Evolutionary conservation across 2,113 vertebrate species (phyloP).

Genomic region (Holacanthus passer): DNA sequence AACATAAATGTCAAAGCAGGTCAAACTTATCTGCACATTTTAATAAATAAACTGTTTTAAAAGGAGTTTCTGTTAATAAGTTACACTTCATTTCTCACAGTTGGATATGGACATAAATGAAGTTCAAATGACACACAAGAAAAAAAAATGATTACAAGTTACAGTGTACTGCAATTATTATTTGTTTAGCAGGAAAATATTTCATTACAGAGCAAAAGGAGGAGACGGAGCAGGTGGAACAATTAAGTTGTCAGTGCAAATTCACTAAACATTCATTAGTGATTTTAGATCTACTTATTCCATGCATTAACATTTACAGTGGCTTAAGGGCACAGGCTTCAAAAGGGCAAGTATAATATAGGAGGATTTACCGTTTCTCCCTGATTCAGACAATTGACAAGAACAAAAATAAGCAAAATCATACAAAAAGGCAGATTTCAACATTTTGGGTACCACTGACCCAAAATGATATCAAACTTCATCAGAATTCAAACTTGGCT

Average conservation of each 20-base stretch:
- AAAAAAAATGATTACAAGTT: constrained; percentile 14
- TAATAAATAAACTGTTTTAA: constrained; percentile 72
- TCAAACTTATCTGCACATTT: constrained; percentile 57
- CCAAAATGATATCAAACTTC: background rate
- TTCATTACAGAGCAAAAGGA: constrained; percentile 9
- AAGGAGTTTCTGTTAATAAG: constrained; percentile 44
- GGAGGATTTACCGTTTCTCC: background rate
- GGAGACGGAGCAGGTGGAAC: background rate
- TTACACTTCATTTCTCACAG: constrained; percentile 41
- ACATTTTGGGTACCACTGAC: background rate
- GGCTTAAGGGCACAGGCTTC: constrained; percentile 18
- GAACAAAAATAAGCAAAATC: background rate
- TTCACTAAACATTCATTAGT: constrained; percentile 3
- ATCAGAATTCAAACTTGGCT: background rate
- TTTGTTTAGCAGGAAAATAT: constrained; percentile 34
- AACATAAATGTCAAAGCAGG: constrained; percentile 38
- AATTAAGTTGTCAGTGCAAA: constrained; percentile 37
- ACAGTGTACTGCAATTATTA: constrained; percentile 28
- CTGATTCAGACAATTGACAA: constrained; percentile 13
- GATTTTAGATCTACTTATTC: constrained; percentile 35
- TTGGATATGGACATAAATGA: constrained; percentile 10
- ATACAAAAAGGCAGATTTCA: constrained; percentile 13
- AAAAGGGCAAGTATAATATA: background rate
- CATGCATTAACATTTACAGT: constrained; percentile 57
- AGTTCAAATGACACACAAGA: constrained; percentile 44